phyloP scores from a whole-genome alignment of 2,113 vertebrate species.

The Turnix velox region DNA sequence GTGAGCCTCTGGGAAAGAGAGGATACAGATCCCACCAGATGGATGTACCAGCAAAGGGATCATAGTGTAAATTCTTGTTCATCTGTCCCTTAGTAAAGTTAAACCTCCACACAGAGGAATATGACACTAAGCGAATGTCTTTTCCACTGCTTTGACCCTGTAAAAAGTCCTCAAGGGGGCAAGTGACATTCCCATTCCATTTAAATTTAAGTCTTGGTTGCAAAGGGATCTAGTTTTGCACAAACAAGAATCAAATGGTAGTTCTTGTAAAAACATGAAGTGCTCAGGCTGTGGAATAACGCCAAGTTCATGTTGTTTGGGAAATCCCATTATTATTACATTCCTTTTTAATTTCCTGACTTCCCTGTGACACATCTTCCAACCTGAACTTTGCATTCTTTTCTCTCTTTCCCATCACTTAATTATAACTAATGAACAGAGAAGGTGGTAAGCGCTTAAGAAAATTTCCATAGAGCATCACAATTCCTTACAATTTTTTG shows the following conservation, averaged over 20 bases:
- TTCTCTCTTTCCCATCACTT: not conserved
- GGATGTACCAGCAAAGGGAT: not conserved
- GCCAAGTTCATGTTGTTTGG: constrained; percentile 1
- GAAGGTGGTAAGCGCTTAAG: not conserved
- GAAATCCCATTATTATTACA: constrained; percentile 17
- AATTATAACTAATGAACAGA: not conserved
- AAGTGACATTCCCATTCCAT: not conserved
- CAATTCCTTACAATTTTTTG: not conserved
- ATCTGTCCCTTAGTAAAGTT: not conserved
- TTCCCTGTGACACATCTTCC: not conserved
- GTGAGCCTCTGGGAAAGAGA: not conserved
- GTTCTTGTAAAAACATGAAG: not conserved
- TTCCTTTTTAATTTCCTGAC: not conserved
- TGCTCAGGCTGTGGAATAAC: not conserved
- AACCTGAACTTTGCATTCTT: not conserved
- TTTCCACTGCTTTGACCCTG: not conserved
- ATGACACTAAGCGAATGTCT: not conserved
- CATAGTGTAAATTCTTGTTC: not conserved
- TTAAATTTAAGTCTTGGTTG: not conserved
- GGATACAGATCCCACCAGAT: fast-evolving
- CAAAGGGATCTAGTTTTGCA: not conserved
- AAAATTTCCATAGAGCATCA: not conserved
- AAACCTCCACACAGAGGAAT: not conserved
- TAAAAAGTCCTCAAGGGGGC: not conserved
- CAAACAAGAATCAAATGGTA: not conserved